phyloP scores from a whole-genome alignment of 1,140 invertebrate genomes.

The Lordiphosa stackelbergi region DNA sequence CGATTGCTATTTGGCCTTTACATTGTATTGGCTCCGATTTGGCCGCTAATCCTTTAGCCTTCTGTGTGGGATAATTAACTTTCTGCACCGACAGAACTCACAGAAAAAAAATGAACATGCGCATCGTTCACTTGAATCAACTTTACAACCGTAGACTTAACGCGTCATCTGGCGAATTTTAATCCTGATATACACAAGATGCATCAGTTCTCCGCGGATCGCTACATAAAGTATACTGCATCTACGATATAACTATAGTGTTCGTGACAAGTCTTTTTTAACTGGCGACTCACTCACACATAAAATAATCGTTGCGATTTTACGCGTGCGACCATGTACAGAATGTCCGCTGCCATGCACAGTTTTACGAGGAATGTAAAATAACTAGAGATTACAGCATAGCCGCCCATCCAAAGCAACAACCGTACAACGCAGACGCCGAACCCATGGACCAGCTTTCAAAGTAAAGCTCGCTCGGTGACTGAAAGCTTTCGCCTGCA shows the following conservation, averaged over 20 bases:
- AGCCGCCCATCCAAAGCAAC: slow-evolving; percentile 13
- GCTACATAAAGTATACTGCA: background rate
- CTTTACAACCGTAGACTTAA: slow-evolving; percentile 1
- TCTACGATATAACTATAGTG: background rate
- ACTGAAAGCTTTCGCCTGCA: background rate
- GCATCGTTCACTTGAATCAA: slow-evolving; percentile 2
- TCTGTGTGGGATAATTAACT: slow-evolving; percentile 5
- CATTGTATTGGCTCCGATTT: background rate
- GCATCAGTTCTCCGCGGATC: background rate
- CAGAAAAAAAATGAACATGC: slow-evolving; percentile 13
- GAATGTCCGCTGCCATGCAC: slow-evolving; percentile 35
- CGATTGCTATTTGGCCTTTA: background rate
- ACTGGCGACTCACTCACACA: background rate
- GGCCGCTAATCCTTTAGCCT: slow-evolving; percentile 1
- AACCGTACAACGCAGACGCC: slow-evolving; percentile 7
- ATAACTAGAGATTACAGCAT: slow-evolving; percentile 29
- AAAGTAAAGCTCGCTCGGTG: background rate
- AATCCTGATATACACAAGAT: background rate
- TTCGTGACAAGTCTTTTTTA: background rate
- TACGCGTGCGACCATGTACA: slow-evolving; percentile 10
- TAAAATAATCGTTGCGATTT: slow-evolving; percentile 1
- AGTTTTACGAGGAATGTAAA: slow-evolving; percentile 39
- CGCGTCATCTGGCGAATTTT: background rate
- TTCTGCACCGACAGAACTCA: background rate
- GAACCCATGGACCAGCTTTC: background rate